phyloP scores from a whole-genome alignment of 2,797 vertebrate species.

The Peromyscus melanophrys region DNA sequence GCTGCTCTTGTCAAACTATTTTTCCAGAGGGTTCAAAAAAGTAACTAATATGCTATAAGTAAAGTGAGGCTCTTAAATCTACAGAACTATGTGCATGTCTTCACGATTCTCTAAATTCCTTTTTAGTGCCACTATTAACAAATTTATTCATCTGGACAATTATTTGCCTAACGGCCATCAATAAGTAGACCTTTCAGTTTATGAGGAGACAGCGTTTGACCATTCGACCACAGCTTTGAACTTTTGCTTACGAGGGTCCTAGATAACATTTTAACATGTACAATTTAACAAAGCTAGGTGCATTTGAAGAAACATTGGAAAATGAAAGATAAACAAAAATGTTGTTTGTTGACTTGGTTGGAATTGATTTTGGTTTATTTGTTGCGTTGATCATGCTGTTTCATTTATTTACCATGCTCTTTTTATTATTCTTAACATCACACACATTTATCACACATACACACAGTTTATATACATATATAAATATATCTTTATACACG shows the following conservation, averaged over 20 bases:
- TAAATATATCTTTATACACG: background rate
- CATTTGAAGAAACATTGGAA: background rate
- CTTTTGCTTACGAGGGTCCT: background rate
- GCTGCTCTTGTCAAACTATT: background rate
- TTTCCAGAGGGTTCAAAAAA: background rate
- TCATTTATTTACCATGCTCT: background rate
- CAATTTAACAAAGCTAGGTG: background rate
- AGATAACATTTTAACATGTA: background rate
- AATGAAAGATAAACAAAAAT: background rate
- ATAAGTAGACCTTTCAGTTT: background rate
- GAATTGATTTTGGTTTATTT: background rate
- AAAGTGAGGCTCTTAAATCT: background rate
- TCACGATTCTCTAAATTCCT: background rate
- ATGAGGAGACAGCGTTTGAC: background rate
- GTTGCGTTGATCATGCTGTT: background rate
- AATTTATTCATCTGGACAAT: background rate
- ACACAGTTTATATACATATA: background rate
- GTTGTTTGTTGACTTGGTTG: background rate
- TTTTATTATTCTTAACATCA: background rate
- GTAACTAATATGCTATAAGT: background rate
- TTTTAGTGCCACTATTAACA: background rate
- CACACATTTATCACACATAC: too few species aligned
- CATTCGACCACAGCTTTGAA: background rate
- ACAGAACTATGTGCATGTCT: background rate
- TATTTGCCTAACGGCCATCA: background rate